These are phyloP conservation scores for Mycalesis mineus DNA, from an alignment of 2,888 invertebrate species.

Conservation along the genomic window DNA sequence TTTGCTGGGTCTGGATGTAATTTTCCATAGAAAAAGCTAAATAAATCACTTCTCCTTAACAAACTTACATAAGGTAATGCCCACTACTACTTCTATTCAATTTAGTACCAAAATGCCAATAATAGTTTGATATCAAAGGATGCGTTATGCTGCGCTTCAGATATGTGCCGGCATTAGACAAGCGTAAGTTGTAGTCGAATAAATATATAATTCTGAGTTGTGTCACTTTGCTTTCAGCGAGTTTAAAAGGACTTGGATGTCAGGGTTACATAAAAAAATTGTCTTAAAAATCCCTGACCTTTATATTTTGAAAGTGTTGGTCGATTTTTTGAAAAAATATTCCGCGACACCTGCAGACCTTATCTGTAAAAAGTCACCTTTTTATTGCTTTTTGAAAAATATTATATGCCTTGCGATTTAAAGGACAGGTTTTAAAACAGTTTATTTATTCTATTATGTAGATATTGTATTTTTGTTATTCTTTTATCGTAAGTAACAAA, in stretches of 20 bases:
- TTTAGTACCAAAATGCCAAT: no score
- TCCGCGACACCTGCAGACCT: not conserved
- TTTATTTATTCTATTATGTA: not conserved
- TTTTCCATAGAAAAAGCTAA: no score
- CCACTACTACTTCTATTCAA: no score
- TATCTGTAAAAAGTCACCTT: not conserved
- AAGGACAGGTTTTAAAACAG: not conserved
- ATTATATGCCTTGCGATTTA: not conserved
- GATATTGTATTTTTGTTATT: no score
- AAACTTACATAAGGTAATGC: no score
- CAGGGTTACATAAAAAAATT: constrained; percentile 11
- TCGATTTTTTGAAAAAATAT: not conserved
- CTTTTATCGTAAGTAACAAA: no score
- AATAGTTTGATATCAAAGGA: no score
- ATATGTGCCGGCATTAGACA: no score
- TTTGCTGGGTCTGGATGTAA: no score
- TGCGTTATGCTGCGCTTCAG: no score
- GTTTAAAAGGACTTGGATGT: constrained; percentile 6
- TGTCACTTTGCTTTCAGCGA: not conserved
- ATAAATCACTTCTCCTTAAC: no score
- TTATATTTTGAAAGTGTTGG: constrained; percentile 5
- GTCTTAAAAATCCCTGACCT: constrained; percentile 10
- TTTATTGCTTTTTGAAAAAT: not conserved
- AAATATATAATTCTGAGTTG: not conserved
- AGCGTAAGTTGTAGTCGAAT: no score